phyloP scores from a whole-genome alignment of 2,113 vertebrate species.

The Osmerus mordax region DNA sequence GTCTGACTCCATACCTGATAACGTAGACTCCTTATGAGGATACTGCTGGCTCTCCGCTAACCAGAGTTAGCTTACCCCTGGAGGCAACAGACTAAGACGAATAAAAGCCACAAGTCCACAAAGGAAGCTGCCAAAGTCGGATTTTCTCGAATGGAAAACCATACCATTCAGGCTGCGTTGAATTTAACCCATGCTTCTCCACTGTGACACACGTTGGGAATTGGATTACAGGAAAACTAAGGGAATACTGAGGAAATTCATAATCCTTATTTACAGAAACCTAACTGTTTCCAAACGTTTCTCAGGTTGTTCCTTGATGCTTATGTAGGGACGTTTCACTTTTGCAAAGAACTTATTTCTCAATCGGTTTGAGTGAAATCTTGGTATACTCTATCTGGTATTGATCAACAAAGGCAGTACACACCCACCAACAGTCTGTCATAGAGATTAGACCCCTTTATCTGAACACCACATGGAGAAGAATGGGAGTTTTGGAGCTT shows the following conservation, averaged over 20 bases:
- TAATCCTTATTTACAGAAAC: conserved; percentile 25
- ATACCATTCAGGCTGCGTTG: background rate
- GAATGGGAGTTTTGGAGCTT: conserved; percentile 34
- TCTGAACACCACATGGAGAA: conserved; percentile 10
- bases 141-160: conserved; percentile 9
- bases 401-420: no score
- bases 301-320: no score
- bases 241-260: conserved; percentile 30
- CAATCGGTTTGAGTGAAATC: no score
- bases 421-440: background rate
- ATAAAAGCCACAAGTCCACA: no score
- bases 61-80: no score
- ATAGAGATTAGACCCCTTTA: conserved; percentile 1
- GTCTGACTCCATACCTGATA: conserved; percentile 28
- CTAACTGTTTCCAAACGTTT: background rate
- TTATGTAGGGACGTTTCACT: no score
- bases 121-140: no score
- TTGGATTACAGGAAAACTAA: conserved; percentile 50
- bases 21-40: background rate
- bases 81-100: no score
- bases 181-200: conserved; percentile 32
- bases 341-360: no score
- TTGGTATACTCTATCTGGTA: no score
- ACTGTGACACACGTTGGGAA: conserved; percentile 16
- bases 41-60: background rate